A percentile compares a stretch with the other conserved stretches of the same genome.
Evolutionary conservation across 2,797 vertebrate genomes (phyloP).

Genomic region (Tarsius wallacei): DNA sequence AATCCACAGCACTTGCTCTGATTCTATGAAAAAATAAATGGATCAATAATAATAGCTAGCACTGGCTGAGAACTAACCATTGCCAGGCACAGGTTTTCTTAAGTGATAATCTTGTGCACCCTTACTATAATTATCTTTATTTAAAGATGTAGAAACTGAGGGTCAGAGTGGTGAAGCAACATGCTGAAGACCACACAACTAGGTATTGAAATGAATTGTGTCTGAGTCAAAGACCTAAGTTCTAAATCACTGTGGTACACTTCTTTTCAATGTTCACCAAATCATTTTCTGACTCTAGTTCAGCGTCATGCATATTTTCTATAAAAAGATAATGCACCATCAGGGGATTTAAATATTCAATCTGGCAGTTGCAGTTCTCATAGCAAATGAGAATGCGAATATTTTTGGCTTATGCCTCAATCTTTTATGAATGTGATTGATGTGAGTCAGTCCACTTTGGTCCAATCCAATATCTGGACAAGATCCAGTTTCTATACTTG

Average conservation of each 20-base stretch:
- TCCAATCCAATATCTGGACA: neutral
- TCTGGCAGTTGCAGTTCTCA: slow-evolving; percentile 8
- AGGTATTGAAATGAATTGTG: neutral
- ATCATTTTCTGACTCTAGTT: neutral
- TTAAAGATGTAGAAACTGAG: neutral
- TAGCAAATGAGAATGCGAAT: neutral
- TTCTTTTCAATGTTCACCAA: neutral
- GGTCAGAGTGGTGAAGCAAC: neutral
- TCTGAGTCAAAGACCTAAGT: slow-evolving; percentile 1
- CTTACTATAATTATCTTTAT: neutral
- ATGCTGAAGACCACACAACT: neutral
- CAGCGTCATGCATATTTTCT: neutral
- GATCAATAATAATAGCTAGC: neutral
- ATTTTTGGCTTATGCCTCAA: neutral
- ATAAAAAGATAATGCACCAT: neutral
- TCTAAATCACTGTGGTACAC: neutral
- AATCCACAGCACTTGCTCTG: neutral
- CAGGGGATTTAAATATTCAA: neutral
- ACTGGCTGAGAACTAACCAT: neutral
- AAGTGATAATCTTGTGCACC: neutral
- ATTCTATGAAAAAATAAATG: neutral
- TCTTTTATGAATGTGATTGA: slow-evolving; percentile 20
- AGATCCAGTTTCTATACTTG: neutral
- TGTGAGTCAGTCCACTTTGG: neutral
- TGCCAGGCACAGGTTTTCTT: neutral